These are phyloP conservation scores for Trypoxylon attenuatum DNA, from an alignment of 2,888 invertebrate species.

Conservation along the genomic window DNA sequence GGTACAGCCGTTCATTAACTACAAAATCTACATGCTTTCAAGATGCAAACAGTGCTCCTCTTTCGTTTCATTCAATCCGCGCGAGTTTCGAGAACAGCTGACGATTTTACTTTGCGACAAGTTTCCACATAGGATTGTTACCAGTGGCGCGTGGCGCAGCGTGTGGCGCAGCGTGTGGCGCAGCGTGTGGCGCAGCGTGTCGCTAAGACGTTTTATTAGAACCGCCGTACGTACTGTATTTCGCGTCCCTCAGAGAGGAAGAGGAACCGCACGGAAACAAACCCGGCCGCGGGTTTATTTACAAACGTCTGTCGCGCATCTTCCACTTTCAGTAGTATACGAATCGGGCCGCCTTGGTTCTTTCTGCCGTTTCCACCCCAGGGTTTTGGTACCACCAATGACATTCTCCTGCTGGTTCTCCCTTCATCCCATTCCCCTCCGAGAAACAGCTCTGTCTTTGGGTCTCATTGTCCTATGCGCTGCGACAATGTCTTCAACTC, in stretches of 20 bases:
- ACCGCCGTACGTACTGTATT: slow-evolving; percentile 30
- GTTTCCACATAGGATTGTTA: slow-evolving; percentile 1
- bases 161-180: slow-evolving; percentile 16
- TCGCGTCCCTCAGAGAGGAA: slow-evolving; percentile 5
- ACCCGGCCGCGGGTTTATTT: slow-evolving; percentile 37
- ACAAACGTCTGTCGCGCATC: slow-evolving; percentile 33
- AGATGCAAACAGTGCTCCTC: slow-evolving; percentile 17
- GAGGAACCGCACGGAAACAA: slow-evolving; percentile 23
- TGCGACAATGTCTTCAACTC: slow-evolving; percentile 44
- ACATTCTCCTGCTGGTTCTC: slow-evolving; percentile 27
- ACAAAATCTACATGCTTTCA: slow-evolving; percentile 13
- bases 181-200: not conserved
- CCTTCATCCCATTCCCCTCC: not conserved
- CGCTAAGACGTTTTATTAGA: slow-evolving; percentile 46
- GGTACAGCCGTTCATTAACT: not conserved
- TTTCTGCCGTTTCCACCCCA: slow-evolving; percentile 13
- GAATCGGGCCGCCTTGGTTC: not conserved
- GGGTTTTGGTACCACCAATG: too few relatives aligned
- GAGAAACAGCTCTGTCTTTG: slow-evolving; percentile 15
- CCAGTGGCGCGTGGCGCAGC: not conserved
- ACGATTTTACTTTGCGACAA: slow-evolving; percentile 29
- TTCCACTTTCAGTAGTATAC: slow-evolving; percentile 8
- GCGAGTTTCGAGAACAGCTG: slow-evolving; percentile 23
- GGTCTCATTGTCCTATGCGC: slow-evolving; percentile 51
- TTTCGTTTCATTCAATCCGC: slow-evolving; percentile 45